Conservation (phyloP, 2,113 vertebrate genomes). For the Puffinus mauretanicus region DNA sequence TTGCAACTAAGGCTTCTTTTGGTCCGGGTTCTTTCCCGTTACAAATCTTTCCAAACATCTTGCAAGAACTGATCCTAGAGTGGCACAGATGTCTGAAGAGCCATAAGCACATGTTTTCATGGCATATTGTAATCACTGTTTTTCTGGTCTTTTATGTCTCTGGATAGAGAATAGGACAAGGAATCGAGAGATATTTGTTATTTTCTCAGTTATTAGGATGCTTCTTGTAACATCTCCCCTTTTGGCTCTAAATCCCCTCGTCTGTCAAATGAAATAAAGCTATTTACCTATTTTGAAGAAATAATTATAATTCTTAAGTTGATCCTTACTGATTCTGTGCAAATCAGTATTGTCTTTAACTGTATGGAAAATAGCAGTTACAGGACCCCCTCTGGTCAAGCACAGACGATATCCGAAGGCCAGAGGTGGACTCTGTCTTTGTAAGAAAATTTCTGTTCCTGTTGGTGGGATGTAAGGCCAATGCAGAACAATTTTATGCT, state of each 20-base stretch:
- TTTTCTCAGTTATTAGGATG: neutral
- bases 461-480: neutral
- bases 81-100: neutral
- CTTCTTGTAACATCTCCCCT: neutral
- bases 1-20: neutral
- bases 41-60: neutral
- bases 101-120: rapidly evolving
- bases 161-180: neutral
- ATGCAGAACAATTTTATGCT: neutral
- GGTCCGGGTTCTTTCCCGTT: neutral
- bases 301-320: neutral
- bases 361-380: neutral
- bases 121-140: neutral
- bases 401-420: neutral
- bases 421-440: neutral
- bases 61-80: neutral
- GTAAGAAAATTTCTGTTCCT: neutral
- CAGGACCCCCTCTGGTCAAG: neutral
- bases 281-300: neutral
- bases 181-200: neutral
- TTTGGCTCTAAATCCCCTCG: neutral
- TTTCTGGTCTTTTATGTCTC: neutral
- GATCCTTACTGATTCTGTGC: neutral
- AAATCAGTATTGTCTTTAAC: neutral
- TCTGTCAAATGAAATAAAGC: neutral